Percentiles rank a stretch among this genome's conserved stretches.
These are phyloP conservation scores for Microplitis deprimator DNA, from an alignment of 2,888 invertebrate species.

Conservation along the genomic window DNA sequence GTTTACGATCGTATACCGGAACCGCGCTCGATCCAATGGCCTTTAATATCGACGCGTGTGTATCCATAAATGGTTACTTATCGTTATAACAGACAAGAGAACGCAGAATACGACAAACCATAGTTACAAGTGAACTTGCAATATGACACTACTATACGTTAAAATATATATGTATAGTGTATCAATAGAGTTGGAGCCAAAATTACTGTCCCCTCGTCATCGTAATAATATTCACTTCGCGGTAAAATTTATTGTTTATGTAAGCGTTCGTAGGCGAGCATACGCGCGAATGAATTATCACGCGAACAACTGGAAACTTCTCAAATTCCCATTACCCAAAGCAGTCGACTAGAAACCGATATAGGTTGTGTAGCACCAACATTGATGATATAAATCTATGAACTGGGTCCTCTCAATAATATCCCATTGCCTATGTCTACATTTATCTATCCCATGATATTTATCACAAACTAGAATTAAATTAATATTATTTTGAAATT, in stretches of 20 bases:
- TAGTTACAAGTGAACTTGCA: neutral
- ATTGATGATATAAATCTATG: conserved; percentile 49
- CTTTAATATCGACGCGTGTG: conserved; percentile 6
- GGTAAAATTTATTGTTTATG: conserved; percentile 25
- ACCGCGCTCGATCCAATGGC: conserved; percentile 18
- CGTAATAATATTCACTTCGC: conserved; percentile 27
- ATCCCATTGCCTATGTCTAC: neutral
- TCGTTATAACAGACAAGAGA: neutral
- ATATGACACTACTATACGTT: neutral
- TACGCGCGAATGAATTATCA: conserved; percentile 63
- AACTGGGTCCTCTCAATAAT: neutral
- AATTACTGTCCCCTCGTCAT: neutral
- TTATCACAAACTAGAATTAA: no score
- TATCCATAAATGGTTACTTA: conserved; percentile 15
- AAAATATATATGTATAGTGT: neutral
- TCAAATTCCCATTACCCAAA: conserved; percentile 67
- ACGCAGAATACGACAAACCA: conserved; percentile 2
- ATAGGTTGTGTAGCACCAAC: conserved; percentile 50
- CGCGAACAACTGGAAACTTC: conserved; percentile 64
- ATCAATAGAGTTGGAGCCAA: neutral
- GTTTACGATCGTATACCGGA: conserved; percentile 16
- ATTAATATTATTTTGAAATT: no score
- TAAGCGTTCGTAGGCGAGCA: conserved; percentile 41
- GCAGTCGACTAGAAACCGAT: conserved; percentile 67
- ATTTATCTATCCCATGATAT: no score